A percentile compares a stretch with the other conserved stretches of the same genome.
Conservation (phyloP, 2,113 vertebrate species). For the Heteronetta atricapilla region DNA sequence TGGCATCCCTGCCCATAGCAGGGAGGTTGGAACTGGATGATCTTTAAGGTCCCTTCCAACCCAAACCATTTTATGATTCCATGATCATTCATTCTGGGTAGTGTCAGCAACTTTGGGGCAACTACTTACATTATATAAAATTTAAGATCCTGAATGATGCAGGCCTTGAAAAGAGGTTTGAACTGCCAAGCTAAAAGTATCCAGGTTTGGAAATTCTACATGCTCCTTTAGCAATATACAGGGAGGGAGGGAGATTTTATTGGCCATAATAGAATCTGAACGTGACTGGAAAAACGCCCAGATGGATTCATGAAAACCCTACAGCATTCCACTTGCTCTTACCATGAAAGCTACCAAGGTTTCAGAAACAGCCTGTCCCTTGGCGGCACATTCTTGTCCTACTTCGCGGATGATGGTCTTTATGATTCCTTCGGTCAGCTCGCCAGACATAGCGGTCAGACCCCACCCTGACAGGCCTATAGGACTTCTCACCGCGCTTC, state of each 20-base stretch:
- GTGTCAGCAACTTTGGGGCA: fast-evolving
- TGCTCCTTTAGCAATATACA: too few relatives aligned
- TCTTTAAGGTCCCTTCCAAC: too few relatives aligned
- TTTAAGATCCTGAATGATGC: neutral
- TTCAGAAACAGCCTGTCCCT: slow-evolving; percentile 78
- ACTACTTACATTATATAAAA: neutral
- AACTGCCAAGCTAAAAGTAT: neutral
- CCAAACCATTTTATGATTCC: too few relatives aligned
- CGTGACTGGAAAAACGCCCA: neutral
- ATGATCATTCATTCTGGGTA: neutral
- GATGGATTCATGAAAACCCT: neutral
- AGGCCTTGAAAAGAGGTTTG: fast-evolving
- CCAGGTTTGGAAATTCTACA: neutral
- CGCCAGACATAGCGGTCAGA: slow-evolving; percentile 73
- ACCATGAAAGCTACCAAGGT: slow-evolving; percentile 89
- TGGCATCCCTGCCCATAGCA: too few relatives aligned
- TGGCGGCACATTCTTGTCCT: slow-evolving; percentile 74
- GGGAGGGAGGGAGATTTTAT: neutral
- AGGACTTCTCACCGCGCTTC: neutral
- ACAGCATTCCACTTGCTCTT: slow-evolving; percentile 1
- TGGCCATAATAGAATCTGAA: neutral
- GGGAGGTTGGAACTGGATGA: too few relatives aligned
- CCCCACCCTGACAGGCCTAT: neutral
- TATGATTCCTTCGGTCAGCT: slow-evolving; percentile 76
- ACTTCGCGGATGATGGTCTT: slow-evolving; percentile 83